Base-by-base conservation (phyloP, 2,888 invertebrate species). In the Thymelicus acteon region DNA sequence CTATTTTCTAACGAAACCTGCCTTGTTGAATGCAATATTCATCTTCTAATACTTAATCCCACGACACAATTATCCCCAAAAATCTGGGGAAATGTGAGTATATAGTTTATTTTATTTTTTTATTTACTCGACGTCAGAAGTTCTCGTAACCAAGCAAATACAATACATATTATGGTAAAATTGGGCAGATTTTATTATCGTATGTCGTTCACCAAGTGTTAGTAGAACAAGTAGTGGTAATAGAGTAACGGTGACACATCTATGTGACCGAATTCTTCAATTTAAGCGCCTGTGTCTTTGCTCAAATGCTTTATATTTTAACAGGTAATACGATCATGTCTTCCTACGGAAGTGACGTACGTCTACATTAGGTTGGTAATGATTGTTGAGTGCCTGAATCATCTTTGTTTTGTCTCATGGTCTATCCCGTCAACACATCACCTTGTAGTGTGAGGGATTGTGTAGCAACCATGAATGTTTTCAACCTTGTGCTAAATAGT, bases 221-320 rank as follows among this genome's bases (percentile, higher is more conserved):
- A 13, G 37, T 62, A 37, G n/a, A 52, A 62, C 68, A 19, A 6
- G 39, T 40, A 57, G 57, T 44, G 10, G 52, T 54, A 68, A 54
- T 54, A 52, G 60, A 67, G 67, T 68, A 15, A 40, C 13, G 12
- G 48, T 69, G 78, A 79, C 78, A 74, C 77, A 77, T 75, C 74
- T 75, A 75, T 78, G 74, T 76, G 77, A 79, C 78, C 79, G 75
- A 77, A 78, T 78, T 80, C 75, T 74, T 75, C 64, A 73, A 69
- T 69, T 69, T 54, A 62, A 62, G 62, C 57, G 57, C 57, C 24
- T 57, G 62, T 63, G 47, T 63, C 54, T 69, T 47, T 37, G 44
- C 52, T 47, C 13, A 31, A 67, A 68, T 47, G 69, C 69, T 69
- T 69, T 69, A 69, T 63, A 69, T 69, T 69, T 69, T 63, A 69